A percentile compares a stretch with the other conserved stretches of the same genome.
Conservation (phyloP, 2,797 vertebrate genomes). For the Pseudochirops corinnae region DNA sequence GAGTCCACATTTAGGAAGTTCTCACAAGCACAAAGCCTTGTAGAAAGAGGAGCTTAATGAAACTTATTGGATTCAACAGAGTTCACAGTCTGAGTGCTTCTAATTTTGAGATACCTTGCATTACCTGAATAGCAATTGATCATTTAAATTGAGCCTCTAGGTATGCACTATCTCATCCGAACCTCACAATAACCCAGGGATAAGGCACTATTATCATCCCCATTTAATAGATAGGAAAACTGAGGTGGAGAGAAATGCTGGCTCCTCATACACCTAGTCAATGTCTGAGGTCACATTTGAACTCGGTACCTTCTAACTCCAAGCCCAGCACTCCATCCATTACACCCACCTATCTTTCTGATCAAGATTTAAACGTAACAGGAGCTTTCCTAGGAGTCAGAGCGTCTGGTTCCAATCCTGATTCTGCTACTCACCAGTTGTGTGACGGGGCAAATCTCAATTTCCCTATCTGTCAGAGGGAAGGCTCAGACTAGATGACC, state of each 20-base stretch:
- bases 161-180: not conserved
- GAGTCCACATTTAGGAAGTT: not conserved
- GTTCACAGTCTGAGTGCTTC: conserved; percentile 8
- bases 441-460: not conserved
- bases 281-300: not conserved
- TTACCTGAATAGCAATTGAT: not conserved
- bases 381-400: not conserved
- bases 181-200: not conserved
- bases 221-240: not conserved
- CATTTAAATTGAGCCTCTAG: not conserved
- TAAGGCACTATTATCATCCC: not conserved
- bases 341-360: not conserved
- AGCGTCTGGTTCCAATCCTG: not conserved
- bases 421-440: not conserved
- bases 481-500: not conserved
- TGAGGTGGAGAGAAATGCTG: not conserved
- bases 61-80: not conserved
- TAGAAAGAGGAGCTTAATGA: not conserved
- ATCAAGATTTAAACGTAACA: not conserved
- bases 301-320: not conserved
- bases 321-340: not conserved
- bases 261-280: not conserved
- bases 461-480: not conserved
- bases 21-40: not conserved
- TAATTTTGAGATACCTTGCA: conserved; percentile 42